Percentiles rank a stretch among this genome's conserved stretches.
Evolutionary conservation across 2,113 vertebrate species (phyloP).

Genomic region (Rhinolophus sinicus): DNA sequence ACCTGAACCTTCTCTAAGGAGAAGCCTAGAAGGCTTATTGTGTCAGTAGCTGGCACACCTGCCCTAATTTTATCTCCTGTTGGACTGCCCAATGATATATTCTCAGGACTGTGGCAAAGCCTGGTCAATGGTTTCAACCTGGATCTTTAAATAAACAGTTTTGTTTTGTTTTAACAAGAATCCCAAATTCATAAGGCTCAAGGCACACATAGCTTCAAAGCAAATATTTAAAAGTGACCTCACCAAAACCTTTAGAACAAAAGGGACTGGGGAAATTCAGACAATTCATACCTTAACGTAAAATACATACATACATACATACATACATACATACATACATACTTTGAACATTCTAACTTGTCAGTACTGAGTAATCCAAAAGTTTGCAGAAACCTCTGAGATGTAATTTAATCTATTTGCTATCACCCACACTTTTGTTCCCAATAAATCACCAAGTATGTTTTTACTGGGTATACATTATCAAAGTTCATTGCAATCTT

Average conservation of each 20-base stretch:
- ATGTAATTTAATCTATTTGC: neutral
- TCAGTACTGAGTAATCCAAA: neutral
- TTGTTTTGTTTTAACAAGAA: slow-evolving; percentile 51
- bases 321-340: neutral
- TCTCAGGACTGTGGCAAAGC: slow-evolving; percentile 19
- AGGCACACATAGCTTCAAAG: neutral
- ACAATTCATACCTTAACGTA: neutral
- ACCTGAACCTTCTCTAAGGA: neutral
- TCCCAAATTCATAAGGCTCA: slow-evolving; percentile 12
- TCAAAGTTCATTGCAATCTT: neutral
- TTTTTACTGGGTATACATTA: neutral
- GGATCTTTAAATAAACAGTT: slow-evolving; percentile 1
- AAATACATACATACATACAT: neutral
- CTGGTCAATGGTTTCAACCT: slow-evolving; percentile 15
- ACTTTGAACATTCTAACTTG: neutral
- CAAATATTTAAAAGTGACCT: slow-evolving; percentile 54
- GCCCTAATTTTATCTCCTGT: slow-evolving; percentile 20
- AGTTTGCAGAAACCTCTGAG: slow-evolving; percentile 30
- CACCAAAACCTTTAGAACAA: neutral
- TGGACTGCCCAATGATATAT: slow-evolving; percentile 10
- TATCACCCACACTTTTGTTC: neutral
- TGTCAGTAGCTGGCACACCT: neutral
- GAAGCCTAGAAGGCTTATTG: neutral
- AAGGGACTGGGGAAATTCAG: neutral
- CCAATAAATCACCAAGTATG: neutral